Evolutionary conservation across 2,113 vertebrate genomes (phyloP).

Genomic region (Phrynosoma blainvillii): DNA sequence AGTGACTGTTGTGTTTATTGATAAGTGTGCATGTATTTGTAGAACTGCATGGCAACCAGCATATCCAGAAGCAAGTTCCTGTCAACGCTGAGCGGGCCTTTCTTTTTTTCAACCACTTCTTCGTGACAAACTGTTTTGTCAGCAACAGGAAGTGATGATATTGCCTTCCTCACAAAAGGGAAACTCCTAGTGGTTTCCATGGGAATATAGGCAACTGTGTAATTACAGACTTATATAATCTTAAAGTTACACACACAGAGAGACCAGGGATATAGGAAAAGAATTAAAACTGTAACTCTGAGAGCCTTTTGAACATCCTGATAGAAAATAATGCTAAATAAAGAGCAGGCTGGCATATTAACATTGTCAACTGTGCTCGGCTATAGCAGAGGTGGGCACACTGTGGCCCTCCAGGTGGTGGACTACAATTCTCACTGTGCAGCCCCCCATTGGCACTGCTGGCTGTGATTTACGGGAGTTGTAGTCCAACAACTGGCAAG

Average conservation of each 20-base stretch:
- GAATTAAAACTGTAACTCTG: fast-evolving
- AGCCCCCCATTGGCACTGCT: too few species aligned
- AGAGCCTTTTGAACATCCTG: constrained; percentile 9
- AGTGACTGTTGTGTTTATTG: constrained; percentile 21
- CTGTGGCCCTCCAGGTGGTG: too few species aligned
- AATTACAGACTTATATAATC: constrained; percentile 64
- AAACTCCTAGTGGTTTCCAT: constrained; percentile 82
- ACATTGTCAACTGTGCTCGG: neutral
- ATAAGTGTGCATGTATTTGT: constrained; percentile 68
- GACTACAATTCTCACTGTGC: too few species aligned
- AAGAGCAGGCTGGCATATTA: neutral
- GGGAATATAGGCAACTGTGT: constrained; percentile 64
- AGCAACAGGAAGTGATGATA: constrained; percentile 84
- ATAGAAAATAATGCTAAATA: neutral
- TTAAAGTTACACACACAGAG: constrained; percentile 52
- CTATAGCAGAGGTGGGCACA: neutral
- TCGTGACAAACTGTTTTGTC: constrained; percentile 78
- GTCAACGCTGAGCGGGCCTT: constrained; percentile 43
- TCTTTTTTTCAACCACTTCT: constrained; percentile 67
- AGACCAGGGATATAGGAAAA: fast-evolving
- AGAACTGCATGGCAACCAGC: constrained; percentile 62
- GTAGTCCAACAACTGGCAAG: too few species aligned
- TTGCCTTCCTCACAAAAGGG: constrained; percentile 74
- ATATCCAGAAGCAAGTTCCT: constrained; percentile 61
- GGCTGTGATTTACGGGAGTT: too few species aligned